Conservation (phyloP, 1,140 invertebrate genomes). For the Eumeta japonica region DNA sequence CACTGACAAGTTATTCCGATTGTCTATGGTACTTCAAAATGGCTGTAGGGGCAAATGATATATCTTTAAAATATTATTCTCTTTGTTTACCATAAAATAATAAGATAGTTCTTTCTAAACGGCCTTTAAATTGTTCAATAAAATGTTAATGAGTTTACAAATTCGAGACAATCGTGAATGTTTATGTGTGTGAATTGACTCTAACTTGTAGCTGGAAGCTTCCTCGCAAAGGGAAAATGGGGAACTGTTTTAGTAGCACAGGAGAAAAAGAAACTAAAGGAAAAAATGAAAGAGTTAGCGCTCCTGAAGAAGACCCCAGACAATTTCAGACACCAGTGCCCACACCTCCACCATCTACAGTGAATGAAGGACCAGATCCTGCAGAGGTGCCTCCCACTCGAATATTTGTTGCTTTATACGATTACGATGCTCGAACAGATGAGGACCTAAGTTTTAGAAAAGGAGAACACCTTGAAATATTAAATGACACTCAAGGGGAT, state of each 20-base stretch:
- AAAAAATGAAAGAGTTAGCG: constrained; percentile 63
- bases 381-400: constrained; percentile 67
- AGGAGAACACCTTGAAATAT: constrained; percentile 95
- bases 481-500: constrained; percentile 95
- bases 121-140: constrained; percentile 48
- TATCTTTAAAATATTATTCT: constrained; percentile 44
- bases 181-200: constrained; percentile 53
- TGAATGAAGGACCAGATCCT: constrained; percentile 46
- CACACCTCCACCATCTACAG: constrained; percentile 60
- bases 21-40: constrained; percentile 50
- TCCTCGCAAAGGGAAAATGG: constrained; percentile 64
- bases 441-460: constrained; percentile 98
- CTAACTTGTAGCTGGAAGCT: constrained; percentile 49
- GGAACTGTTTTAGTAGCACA: constrained; percentile 71
- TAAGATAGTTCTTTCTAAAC: constrained; percentile 33
- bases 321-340: constrained; percentile 64
- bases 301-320: constrained; percentile 62
- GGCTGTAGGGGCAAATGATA: constrained; percentile 45
- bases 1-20: no score
- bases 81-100: constrained; percentile 53
- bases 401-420: constrained; percentile 96
- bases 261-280: constrained; percentile 64
- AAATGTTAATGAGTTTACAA: constrained; percentile 48
- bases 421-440: constrained; percentile 98
- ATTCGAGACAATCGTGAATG: constrained; percentile 37